A percentile compares a stretch with the other conserved stretches of the same genome.
Conservation (phyloP, 2,113 vertebrate genomes). For the Ahaetulla prasina region DNA sequence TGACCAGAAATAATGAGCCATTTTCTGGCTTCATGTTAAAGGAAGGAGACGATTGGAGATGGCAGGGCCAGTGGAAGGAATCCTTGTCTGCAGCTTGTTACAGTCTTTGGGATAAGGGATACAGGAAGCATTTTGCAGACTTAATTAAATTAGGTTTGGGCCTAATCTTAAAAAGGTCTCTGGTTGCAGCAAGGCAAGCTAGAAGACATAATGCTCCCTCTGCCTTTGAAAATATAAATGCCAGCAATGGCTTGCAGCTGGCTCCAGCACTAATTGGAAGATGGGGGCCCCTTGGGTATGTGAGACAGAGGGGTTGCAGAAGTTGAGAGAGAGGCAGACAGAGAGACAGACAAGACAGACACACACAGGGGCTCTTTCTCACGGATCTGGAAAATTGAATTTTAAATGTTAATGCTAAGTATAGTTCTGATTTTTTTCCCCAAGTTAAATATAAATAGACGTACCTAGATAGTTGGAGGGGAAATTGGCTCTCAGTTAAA, state of each 20-base stretch:
- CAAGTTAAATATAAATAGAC: not conserved
- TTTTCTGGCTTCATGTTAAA: not conserved
- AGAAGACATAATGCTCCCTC: not conserved
- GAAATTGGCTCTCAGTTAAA: not conserved
- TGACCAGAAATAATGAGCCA: not conserved
- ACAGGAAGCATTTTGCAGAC: not conserved
- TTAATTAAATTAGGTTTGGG: not conserved
- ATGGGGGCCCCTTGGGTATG: not conserved
- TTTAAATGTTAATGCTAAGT: not conserved
- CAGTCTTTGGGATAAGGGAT: not conserved
- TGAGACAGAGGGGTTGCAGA: not conserved
- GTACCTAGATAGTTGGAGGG: not conserved
- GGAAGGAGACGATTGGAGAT: not conserved
- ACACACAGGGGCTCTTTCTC: not conserved
- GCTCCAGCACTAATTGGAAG: not conserved
- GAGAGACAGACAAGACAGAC: not conserved
- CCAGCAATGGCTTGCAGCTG: not conserved
- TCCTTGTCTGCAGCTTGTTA: not conserved
- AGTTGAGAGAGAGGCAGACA: not conserved
- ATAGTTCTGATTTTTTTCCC: not conserved
- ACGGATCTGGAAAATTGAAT: not conserved
- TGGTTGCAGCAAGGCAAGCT: not conserved
- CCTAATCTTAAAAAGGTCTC: not conserved
- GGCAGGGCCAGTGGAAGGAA: not conserved
- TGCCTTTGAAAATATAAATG: not conserved